phyloP scores from a whole-genome alignment of 2,113 vertebrate genomes.

The Amazona guildingii region DNA sequence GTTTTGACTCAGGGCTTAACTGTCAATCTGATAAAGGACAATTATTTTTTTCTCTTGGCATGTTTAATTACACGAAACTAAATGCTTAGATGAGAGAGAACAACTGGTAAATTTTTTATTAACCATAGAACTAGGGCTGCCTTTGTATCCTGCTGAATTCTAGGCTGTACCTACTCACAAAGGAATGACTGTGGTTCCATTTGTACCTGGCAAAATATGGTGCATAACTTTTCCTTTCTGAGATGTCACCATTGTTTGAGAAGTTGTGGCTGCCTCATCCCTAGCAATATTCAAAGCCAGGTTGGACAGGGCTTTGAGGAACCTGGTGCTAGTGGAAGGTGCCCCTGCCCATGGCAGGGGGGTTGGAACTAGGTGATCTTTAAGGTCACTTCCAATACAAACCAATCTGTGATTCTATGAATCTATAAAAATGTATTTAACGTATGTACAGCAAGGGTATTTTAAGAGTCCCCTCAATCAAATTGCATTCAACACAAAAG shows the following conservation, averaged over 20 bases:
- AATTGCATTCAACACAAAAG: neutral
- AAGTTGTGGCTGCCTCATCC: neutral
- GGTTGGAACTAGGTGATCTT: neutral
- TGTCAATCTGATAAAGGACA: neutral
- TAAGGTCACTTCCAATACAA: neutral
- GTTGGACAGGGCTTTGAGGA: neutral
- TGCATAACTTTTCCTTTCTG: neutral
- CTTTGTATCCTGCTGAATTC: neutral
- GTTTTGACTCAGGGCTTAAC: conserved; percentile 4
- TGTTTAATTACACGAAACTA: neutral
- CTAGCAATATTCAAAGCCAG: neutral
- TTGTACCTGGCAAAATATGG: neutral
- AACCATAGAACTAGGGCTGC: neutral
- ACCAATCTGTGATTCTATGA: neutral
- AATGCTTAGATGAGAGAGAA: neutral
- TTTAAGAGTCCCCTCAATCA: neutral
- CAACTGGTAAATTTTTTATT: neutral
- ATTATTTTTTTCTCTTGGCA: neutral
- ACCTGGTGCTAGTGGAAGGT: neutral
- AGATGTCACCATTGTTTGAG: neutral
- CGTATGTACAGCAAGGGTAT: neutral
- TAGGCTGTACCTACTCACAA: neutral
- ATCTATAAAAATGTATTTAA: neutral
- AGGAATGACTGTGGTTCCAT: neutral
- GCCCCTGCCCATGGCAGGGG: neutral